Conservation (phyloP, 2,797 vertebrate genomes). For the Brachyrhaphis roseni region DNA sequence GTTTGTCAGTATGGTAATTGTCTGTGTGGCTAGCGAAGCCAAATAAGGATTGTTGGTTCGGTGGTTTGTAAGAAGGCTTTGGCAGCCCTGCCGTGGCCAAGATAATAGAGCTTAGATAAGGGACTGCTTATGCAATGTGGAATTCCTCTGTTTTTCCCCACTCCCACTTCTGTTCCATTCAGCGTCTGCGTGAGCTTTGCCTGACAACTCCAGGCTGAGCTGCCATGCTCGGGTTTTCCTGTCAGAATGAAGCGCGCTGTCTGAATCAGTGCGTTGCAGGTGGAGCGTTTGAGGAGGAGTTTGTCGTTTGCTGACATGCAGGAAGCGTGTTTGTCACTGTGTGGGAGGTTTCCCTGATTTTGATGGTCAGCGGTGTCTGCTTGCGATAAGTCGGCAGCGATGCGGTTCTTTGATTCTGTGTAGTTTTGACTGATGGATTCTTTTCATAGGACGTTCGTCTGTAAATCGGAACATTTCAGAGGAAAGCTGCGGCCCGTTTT, state of each 20-base stretch:
- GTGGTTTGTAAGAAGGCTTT: slow-evolving; percentile 65
- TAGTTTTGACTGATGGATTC: not conserved
- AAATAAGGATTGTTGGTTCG: slow-evolving; percentile 62
- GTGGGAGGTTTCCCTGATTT: slow-evolving; percentile 7
- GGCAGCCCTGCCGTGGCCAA: slow-evolving; percentile 66
- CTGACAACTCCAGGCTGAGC: slow-evolving; percentile 60
- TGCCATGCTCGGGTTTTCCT: slow-evolving; percentile 45
- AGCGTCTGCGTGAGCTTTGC: slow-evolving; percentile 61
- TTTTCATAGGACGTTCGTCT: not conserved
- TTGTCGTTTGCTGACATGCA: slow-evolving; percentile 28
- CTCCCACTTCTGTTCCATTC: slow-evolving; percentile 51
- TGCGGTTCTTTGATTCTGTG: not conserved
- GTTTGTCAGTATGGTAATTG: slow-evolving; percentile 57
- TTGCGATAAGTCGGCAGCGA: not conserved
- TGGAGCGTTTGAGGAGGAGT: slow-evolving; percentile 26
- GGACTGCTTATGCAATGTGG: slow-evolving; percentile 70
- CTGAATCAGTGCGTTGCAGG: slow-evolving; percentile 39
- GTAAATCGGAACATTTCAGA: not conserved
- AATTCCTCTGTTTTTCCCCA: slow-evolving; percentile 60
- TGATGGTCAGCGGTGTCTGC: slow-evolving; percentile 1
- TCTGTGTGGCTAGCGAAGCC: slow-evolving; percentile 52
- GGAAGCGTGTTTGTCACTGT: slow-evolving; percentile 6
- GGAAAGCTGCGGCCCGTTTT: not conserved
- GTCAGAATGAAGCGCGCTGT: slow-evolving; percentile 50
- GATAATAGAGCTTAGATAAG: slow-evolving; percentile 74